These are phyloP conservation scores for Platorchestia sp. DNA, from an alignment of 1,140 invertebrate species.

Conservation along the genomic window DNA sequence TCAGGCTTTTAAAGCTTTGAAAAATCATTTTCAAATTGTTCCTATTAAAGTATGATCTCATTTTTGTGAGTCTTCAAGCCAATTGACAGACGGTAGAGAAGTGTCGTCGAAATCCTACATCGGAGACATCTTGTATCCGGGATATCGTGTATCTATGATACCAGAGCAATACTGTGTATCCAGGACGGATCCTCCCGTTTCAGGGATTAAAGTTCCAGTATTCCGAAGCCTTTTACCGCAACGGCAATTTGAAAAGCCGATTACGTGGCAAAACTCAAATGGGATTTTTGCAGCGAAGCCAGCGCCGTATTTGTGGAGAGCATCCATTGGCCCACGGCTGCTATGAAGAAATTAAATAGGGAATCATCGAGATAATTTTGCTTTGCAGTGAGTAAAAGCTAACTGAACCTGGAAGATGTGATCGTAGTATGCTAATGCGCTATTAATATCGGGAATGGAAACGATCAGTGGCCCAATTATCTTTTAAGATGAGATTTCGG, in stretches of 20 bases:
- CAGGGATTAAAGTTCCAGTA: background rate
- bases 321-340: background rate
- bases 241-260: slow-evolving; percentile 32
- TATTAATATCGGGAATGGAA: background rate
- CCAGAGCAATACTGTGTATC: background rate
- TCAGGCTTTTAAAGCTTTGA: too few relatives aligned
- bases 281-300: background rate
- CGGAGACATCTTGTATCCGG: background rate
- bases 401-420: background rate
- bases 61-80: too few relatives aligned
- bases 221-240: background rate
- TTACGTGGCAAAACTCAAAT: background rate
- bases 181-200: background rate
- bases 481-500: too few relatives aligned
- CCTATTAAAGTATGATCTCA: too few relatives aligned
- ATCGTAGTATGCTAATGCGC: background rate
- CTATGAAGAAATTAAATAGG: background rate
- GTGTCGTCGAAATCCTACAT: background rate
- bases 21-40: too few relatives aligned
- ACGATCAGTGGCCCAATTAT: too few relatives aligned
- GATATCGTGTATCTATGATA: background rate
- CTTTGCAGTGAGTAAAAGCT: background rate
- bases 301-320: background rate
- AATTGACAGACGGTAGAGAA: too few relatives aligned
- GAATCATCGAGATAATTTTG: background rate